Conservation (phyloP, 1,140 invertebrate genomes). For the Drosophila kohkoa region DNA sequence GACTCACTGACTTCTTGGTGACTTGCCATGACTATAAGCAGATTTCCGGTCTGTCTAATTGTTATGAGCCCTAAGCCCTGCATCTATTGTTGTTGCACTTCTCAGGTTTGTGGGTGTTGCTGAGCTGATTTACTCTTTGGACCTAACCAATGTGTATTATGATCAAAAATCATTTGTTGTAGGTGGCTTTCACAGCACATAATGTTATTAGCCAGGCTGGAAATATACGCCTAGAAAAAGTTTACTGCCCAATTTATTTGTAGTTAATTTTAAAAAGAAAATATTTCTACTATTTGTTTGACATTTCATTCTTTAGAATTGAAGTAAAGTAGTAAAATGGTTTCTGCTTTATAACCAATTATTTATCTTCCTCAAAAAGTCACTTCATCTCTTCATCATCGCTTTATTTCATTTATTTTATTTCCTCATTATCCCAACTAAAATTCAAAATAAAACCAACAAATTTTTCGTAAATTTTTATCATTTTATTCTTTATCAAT, state of each 20-base stretch:
- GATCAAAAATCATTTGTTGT: background rate
- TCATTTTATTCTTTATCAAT: conserved; percentile 80
- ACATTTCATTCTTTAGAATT: too few relatives aligned
- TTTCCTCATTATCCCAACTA: background rate
- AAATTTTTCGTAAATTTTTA: conserved; percentile 49
- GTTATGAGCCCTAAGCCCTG: conserved; percentile 63
- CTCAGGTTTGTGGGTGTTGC: conserved; percentile 60
- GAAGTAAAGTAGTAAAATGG: too few relatives aligned
- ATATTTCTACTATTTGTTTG: too few relatives aligned
- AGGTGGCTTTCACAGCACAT: conserved; percentile 1
- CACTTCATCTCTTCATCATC: too few relatives aligned
- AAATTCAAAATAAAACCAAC: background rate
- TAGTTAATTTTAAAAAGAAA: too few relatives aligned
- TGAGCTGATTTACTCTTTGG: conserved; percentile 49
- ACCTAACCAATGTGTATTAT: conserved; percentile 18
- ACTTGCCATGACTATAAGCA: conserved; percentile 57
- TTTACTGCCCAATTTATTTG: background rate
- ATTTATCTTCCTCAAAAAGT: too few relatives aligned
- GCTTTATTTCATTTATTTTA: background rate
- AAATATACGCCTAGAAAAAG: background rate
- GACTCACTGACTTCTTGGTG: conserved; percentile 37
- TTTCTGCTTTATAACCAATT: too few relatives aligned
- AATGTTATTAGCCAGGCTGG: background rate
- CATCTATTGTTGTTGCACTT: conserved; percentile 27
- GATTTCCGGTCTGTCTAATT: conserved; percentile 80